Evolutionary conservation across 2,888 invertebrate genomes (phyloP), one percentile per base, ranked within the genome.

Genomic region (Diarsia dahlii): DNA sequence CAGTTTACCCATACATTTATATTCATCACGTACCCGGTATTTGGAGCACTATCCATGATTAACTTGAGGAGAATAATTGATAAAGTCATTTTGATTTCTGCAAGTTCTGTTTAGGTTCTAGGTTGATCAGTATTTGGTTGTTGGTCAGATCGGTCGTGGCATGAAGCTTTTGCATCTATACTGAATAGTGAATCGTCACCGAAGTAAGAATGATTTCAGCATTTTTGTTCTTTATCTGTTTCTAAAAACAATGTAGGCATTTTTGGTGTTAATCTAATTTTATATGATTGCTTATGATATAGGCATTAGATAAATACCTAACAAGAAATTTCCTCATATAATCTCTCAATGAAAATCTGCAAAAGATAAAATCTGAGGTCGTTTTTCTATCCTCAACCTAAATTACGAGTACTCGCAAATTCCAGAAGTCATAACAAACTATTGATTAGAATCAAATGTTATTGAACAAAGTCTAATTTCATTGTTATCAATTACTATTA

Each of bases 361-460:
- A 45, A 62, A 69, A 34, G 39, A 73, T 78, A 60, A 46, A 54
- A 67, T 56, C 18, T 15, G 20, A 67, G 45, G 39, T 56, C 13
- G 9, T n/a, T 56, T 58, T 67, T 52, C 13, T 46, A 65, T 67
- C 56, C 10, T 76, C 63, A 64, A 63, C 62, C 63, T 71, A 13
- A 71, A 78, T 78, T 39, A 62, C n/a, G n/a, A n/a, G n/a, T n/a
- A n/a, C 45, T 54, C n/a, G 39, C n/a, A 9, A 74, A 58, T 52
- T 28, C 39, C n/a, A 28, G 28, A 39, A 50, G 28, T 13, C 46
- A n/a, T 45, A 45, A 39, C 2, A 52, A 80, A 62, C 52, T 54
- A 48, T 54, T 13, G 39, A 74, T 66, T n/a, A 52, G 1, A 28
- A 65, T 75, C 34, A 13, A 34, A 67, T 9, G 20, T 56, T 62